Conservation (phyloP, 2,113 vertebrate species). For the Puffinus mauretanicus region DNA sequence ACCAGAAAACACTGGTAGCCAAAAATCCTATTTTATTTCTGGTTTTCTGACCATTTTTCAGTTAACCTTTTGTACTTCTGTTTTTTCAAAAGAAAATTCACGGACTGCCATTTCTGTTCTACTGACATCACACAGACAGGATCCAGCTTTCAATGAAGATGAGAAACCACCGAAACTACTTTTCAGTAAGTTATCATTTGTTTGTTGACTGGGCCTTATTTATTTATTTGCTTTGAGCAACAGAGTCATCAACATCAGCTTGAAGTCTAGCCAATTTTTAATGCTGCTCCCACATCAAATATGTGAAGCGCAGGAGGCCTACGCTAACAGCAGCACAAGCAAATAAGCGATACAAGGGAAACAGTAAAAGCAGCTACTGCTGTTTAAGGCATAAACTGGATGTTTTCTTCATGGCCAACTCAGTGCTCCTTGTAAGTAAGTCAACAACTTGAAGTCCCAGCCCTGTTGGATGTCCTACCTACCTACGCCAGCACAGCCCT, state of each 20-base stretch:
- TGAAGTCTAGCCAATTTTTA: background rate
- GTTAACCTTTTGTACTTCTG: background rate
- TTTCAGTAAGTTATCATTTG: background rate
- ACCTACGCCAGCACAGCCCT: rapidly evolving
- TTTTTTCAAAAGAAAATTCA: background rate
- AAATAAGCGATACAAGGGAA: rapidly evolving
- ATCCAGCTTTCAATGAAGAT: background rate
- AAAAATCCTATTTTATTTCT: background rate
- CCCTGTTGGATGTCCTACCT: rapidly evolving
- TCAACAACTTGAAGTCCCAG: rapidly evolving
- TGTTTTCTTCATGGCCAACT: rapidly evolving
- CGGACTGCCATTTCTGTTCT: background rate
- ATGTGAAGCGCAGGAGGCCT: rapidly evolving
- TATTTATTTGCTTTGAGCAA: background rate
- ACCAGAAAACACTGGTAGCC: background rate
- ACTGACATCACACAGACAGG: background rate
- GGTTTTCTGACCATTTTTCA: background rate
- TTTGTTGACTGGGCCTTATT: background rate
- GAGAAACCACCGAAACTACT: background rate
- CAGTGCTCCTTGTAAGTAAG: background rate
- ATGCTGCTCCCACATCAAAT: background rate
- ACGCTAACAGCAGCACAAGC: background rate
- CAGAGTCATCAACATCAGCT: background rate
- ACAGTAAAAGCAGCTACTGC: background rate
- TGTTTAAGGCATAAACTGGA: background rate